A percentile compares a stretch with the other conserved stretches of the same genome.
phyloP scores from a whole-genome alignment of 2,113 vertebrate genomes.

The Tapirus terrestris region DNA sequence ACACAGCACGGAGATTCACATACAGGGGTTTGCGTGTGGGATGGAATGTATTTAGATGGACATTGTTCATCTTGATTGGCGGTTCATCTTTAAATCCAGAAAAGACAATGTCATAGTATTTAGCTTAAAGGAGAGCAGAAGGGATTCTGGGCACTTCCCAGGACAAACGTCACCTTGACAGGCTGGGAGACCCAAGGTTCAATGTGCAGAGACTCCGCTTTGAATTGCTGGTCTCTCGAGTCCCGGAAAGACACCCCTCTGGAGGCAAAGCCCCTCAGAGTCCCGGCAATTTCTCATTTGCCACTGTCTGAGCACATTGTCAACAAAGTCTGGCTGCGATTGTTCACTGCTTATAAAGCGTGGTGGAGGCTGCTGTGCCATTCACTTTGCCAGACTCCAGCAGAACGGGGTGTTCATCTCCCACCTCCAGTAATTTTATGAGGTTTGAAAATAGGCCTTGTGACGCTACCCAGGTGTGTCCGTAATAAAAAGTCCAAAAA shows the following conservation, averaged over 20 bases:
- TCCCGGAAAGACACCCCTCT: neutral
- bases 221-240: neutral
- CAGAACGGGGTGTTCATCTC: neutral
- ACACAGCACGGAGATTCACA: neutral
- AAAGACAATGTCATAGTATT: neutral
- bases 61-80: neutral
- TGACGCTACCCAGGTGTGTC: slow-evolving; percentile 62
- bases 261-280: neutral
- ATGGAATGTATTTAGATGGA: neutral
- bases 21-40: neutral
- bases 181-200: neutral
- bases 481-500: slow-evolving; percentile 25
- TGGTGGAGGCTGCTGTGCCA: neutral
- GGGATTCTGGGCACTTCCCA: neutral
- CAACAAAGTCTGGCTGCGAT: neutral
- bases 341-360: slow-evolving; percentile 8
- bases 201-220: neutral
- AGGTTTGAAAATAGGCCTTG: slow-evolving; percentile 77
- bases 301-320: neutral
- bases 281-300: neutral
- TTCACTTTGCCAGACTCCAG: slow-evolving; percentile 52
- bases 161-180: neutral
- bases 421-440: slow-evolving; percentile 59
- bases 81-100: neutral
- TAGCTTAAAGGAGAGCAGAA: neutral